Evolutionary conservation across 2,113 vertebrate genomes (phyloP), one percentile per base, ranked within the genome.

Genomic region (Sarotherodon lohbergeri): DNA sequence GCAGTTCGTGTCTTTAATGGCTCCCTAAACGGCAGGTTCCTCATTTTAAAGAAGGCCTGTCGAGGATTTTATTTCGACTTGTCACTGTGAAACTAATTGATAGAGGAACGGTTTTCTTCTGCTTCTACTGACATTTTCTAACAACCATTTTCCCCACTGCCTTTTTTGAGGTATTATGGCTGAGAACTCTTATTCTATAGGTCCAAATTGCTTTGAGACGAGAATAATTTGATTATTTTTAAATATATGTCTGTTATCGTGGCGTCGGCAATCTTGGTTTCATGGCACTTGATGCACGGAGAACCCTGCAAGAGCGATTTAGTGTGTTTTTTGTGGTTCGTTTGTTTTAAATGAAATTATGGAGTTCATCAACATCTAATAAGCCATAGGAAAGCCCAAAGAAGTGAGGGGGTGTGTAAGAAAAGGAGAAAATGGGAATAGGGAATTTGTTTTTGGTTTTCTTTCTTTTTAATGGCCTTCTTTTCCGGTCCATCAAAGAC

Each of bases 401-500:
- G 24, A 19, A 86, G 76, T 78, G n/a, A 78, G 43, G 24, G 24
- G 2, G 3, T 0, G 86, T 80, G 48, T 83, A 84, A 79, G 63
- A 86, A 61, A 84, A 83, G 61, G 73, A 86, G 85, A 78, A 79
- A 90, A 80, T 78, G 54, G 76, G 39, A 85, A 17, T n/a, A 6
- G 81, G 80, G 22, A 87, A n/a, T 61, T 22, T 84, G 9, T 29
- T 1, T 76, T 27, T 76, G 66, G 13, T 24, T 48, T 17, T 76
- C 9, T 86, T 86, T 90, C 79, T 88, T 56, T 89, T 16, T 88
- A 80, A 36, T 63, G 48, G 43, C 43, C 39, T 36, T 86, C 82
- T 32, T 88, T 48, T 91, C 19, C 63, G 6, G 81, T 68, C 50
- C 90, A 90, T 90, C 90, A 90, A 91, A 94, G 89, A 81, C 41